Conservation (phyloP, 1,140 invertebrate species). For the Tetragonula clypearis region DNA sequence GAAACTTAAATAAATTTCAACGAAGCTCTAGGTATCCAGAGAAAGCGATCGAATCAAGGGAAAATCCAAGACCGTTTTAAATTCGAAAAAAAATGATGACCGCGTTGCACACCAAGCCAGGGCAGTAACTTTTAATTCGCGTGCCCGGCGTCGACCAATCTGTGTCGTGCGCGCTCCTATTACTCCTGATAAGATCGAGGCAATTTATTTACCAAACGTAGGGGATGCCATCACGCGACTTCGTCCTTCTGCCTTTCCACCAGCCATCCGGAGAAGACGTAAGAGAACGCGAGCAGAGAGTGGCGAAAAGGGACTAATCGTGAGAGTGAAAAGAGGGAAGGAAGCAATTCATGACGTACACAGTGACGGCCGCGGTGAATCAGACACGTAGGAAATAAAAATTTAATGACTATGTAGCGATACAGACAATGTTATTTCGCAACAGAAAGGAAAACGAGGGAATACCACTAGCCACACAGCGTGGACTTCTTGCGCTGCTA, state of each 20-base stretch:
- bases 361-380: neutral
- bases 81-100: neutral
- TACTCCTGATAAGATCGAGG: conserved; percentile 80
- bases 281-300: neutral
- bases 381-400: conserved; percentile 36
- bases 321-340: neutral
- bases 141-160: conserved; percentile 79
- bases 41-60: neutral
- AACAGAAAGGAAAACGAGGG: neutral
- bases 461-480: neutral
- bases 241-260: conserved; percentile 57
- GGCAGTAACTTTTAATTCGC: conserved; percentile 81
- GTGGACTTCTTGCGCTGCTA: neutral
- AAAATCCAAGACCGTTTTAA: neutral
- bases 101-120: neutral
- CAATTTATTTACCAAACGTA: conserved; percentile 81
- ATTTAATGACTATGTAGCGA: neutral
- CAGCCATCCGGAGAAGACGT: conserved; percentile 34
- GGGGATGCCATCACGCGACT: conserved; percentile 80
- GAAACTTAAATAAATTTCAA: neutral
- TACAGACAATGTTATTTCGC: conserved; percentile 4
- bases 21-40: too few relatives aligned
- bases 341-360: neutral
- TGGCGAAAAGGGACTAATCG: neutral
- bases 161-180: conserved; percentile 80